A percentile compares a stretch with the other conserved stretches of the same genome.
Evolutionary conservation across 1,140 invertebrate species (phyloP).

Genomic region (Drosophila bocqueti): DNA sequence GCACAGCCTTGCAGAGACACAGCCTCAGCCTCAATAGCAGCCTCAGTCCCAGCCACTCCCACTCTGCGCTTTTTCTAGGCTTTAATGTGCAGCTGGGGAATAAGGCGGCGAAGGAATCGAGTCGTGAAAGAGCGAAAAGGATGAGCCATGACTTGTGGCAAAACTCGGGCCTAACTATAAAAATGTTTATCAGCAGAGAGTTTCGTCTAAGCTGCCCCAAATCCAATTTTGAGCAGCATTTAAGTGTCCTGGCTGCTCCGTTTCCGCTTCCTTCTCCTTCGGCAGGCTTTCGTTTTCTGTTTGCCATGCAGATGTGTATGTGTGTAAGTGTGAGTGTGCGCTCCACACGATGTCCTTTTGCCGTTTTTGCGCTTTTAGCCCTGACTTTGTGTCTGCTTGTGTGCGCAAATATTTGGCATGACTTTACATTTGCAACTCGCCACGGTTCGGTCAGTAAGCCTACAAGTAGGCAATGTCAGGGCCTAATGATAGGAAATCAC

Average conservation of each 20-base stretch:
- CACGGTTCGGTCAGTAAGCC: constrained; percentile 33
- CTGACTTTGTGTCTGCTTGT: constrained; percentile 53
- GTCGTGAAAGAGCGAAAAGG: constrained; percentile 34
- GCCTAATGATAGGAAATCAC: constrained; percentile 36
- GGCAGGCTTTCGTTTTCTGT: constrained; percentile 46
- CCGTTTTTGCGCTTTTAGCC: constrained; percentile 29
- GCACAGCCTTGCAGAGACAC: constrained; percentile 20
- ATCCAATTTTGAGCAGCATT: constrained; percentile 80
- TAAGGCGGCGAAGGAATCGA: constrained; percentile 39
- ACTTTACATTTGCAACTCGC: constrained; percentile 57
- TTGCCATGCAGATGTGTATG: constrained; percentile 56
- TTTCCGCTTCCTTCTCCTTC: constrained; percentile 32
- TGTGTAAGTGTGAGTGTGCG: constrained; percentile 20
- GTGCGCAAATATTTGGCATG: constrained; percentile 69
- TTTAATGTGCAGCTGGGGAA: constrained; percentile 79
- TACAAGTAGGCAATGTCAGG: constrained; percentile 34
- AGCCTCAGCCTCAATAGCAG: neutral
- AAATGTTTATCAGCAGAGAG: constrained; percentile 67
- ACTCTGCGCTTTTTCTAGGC: constrained; percentile 6
- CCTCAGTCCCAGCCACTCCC: neutral
- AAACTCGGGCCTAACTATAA: constrained; percentile 69
- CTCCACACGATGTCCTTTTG: constrained; percentile 47
- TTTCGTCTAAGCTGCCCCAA: constrained; percentile 61
- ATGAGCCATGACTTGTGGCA: constrained; percentile 79
- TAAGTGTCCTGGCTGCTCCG: constrained; percentile 66